phyloP scores from a whole-genome alignment of 1,140 invertebrate genomes.

The Amphibalanus amphitrite region DNA sequence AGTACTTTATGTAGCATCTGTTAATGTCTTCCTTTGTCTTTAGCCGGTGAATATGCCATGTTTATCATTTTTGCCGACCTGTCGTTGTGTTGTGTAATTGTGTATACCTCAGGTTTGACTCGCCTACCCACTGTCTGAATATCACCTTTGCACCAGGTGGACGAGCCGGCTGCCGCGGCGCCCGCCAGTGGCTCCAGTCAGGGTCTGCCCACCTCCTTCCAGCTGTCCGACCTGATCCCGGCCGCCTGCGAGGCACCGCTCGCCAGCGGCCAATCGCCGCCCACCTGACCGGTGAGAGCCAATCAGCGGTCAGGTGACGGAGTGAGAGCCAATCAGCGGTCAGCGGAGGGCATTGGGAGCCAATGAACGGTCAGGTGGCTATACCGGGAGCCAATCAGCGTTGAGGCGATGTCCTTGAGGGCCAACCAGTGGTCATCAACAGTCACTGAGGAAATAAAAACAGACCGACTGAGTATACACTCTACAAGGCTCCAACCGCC shows the following conservation, averaged over 20 bases:
- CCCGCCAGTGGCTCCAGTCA: background rate
- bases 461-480: too few relatives aligned
- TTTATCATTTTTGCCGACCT: background rate
- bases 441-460: too few relatives aligned
- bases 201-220: background rate
- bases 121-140: too few relatives aligned
- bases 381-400: background rate
- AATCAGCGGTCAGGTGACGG: too few relatives aligned
- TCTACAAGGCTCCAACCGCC: too few relatives aligned
- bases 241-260: background rate
- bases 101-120: too few relatives aligned
- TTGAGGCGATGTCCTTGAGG: too few relatives aligned
- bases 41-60: background rate
- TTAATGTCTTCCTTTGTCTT: background rate
- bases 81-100: background rate
- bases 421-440: too few relatives aligned
- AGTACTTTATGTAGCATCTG: too few relatives aligned
- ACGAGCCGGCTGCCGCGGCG: background rate
- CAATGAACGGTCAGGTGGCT: background rate
- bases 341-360: background rate
- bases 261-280: background rate
- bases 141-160: background rate
- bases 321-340: background rate
- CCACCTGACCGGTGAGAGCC: too few relatives aligned
- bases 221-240: background rate